A percentile compares a stretch with the other conserved stretches of the same genome.
Evolutionary conservation across 2,797 vertebrate species (phyloP).

Genomic region (Chromobotia macracanthus): DNA sequence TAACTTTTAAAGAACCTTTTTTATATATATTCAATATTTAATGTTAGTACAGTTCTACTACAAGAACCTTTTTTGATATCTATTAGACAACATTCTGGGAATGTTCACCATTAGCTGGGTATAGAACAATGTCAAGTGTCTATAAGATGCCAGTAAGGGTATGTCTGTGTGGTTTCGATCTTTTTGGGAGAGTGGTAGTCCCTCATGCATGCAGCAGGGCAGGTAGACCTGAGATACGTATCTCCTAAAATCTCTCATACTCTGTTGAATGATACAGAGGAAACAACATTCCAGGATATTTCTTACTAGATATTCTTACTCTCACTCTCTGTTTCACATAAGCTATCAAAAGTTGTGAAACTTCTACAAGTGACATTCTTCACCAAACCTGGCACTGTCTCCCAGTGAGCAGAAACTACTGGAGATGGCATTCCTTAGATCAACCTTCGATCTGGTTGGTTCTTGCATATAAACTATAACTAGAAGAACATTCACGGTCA

Average conservation of each 20-base stretch:
- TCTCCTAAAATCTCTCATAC: not conserved
- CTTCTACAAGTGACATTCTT: conserved; percentile 39
- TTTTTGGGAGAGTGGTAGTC: conserved; percentile 26
- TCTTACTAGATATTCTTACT: conserved; percentile 9
- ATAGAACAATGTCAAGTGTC: not conserved
- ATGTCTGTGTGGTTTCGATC: not conserved
- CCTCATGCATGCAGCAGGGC: conserved; percentile 44
- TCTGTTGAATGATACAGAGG: conserved; percentile 2
- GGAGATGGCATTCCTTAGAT: conserved; percentile 44
- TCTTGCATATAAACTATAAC: conserved; percentile 39
- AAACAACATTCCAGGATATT: conserved; percentile 49
- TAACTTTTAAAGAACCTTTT: no score
- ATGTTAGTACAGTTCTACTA: no score
- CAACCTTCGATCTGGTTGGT: not conserved
- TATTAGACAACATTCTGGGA: no score
- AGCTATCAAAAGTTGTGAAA: conserved; percentile 7
- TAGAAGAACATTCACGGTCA: conserved; percentile 13
- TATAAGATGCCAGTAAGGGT: not conserved
- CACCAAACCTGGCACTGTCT: not conserved
- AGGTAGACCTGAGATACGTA: not conserved
- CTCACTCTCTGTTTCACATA: conserved; percentile 19
- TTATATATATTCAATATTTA: no score
- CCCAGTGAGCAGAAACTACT: conserved; percentile 39
- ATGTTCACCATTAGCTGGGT: no score
- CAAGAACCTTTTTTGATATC: no score